Base-by-base conservation (phyloP, 2,888 invertebrate species). In the Biston stratarius region DNA sequence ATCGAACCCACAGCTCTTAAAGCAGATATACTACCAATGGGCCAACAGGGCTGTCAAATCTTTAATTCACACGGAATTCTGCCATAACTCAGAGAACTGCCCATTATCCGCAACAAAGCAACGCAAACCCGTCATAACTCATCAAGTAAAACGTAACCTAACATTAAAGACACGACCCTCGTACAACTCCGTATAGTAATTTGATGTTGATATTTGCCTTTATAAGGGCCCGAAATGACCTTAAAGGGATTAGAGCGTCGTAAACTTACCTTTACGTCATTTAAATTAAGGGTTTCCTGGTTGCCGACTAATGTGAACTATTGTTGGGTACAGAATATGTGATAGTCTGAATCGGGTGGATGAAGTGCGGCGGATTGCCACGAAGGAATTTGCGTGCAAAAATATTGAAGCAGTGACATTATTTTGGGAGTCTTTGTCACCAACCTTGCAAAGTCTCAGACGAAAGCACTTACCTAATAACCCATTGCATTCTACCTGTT, bases 121-220 rank as follows among this genome's bases (percentile, higher is more conserved):
- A 56, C 44, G 56, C 34, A 44, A 49, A 42, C 33, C 59, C 59
- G 49, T 59, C 59, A 59, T 59, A 59, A 42, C n/a, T 59, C 59
- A 59, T 59, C 59, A 59, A 59, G 38, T 49, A 52, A 58, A 64
- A 52, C 61, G 45, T 42, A 57, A 45, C 36, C 51, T 57, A 52
- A 40, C 44, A 52, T 66, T 57, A 61, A 61, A 24, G 51, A 58
- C 33, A 52, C 61, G 38, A 68, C 67, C 67, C 67, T 68, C 40
- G 60, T 68, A 68, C 63, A 57, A 33, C 61, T 68, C 52, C 40
- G 62, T 55, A 51, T 60, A 63, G 67, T 67, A 68, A 68, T 68
- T 64, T 64, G 56, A 60, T 68, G 67, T 68, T 68, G 67, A 64
- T 68, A 68, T 68, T 68, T 68, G 63, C 40, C 60, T 44, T 55